Evolutionary conservation across 2,797 vertebrate species (phyloP), one percentile per base, ranked within the genome.

Genomic region (Chaetophractus vellerosus): DNA sequence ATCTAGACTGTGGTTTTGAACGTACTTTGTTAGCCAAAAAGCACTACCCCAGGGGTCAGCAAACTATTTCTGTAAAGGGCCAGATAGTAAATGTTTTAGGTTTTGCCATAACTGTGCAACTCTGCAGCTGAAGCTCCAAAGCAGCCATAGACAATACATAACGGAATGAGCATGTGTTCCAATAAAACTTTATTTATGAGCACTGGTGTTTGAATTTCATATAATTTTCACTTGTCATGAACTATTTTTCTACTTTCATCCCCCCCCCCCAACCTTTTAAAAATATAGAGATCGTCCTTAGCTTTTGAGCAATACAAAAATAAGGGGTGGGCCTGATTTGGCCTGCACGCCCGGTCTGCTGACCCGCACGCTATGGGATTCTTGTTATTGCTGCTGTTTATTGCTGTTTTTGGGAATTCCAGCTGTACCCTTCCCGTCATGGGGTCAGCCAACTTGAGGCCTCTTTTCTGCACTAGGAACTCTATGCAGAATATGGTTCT

Each of bases 1-100:
- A 71, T 23, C 11, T 19, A 24, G 57, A 28, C 66, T n/a, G 80
- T 81, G 69, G 78, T 91, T 96, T 92, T 63, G 63, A 52, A 52
- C n/a, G 16, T 26, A 11, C 76, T 90, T 94, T 66, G 81, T 88
- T 75, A 75, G 63, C 26, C 4, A 15, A 11, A 92, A 69, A 85
- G 68, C 4, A 16, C 18, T 4, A 26, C 59, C 2, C 52, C 63
- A 41, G 83, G 72, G 59, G 81, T 36, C 72, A 71, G 69, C 66
- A 28, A 28, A 79, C 72, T 69, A 61, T 61, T 85, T 86, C 61
- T 50, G 23, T 76, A 26, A 92, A 90, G 57, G 76, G 24, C 33
- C 57, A n/a, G 76, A 41, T 74, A 81, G 81, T 68, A 89, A 63
- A 84, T 31, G 9, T 31, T 33, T 33, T 59, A 38, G 80, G 61